Evolutionary conservation across 2,888 invertebrate genomes (phyloP).

Genomic region (Dasysyrphus tricinctus): DNA sequence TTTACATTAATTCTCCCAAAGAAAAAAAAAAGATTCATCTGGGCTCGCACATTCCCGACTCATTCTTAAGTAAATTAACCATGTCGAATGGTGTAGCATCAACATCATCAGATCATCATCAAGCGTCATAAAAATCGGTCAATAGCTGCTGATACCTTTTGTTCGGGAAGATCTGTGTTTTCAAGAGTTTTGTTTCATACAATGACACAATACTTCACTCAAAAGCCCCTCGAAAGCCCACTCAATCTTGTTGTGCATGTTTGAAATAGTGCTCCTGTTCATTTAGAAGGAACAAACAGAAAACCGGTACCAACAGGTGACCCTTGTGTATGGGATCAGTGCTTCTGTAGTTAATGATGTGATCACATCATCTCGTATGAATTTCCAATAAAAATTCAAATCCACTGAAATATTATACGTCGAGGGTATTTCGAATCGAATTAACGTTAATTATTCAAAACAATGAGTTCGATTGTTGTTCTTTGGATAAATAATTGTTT

Average conservation of each 20-base stretch:
- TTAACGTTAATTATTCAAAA: constrained; percentile 69
- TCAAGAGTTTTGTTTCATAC: constrained; percentile 4
- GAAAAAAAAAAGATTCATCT: constrained; percentile 15
- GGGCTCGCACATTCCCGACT: constrained; percentile 4
- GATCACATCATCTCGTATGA: constrained; percentile 59
- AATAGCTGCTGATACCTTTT: constrained; percentile 60
- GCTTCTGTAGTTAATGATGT: constrained; percentile 59
- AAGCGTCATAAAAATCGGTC: constrained; percentile 73
- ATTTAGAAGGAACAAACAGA: background rate
- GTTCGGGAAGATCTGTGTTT: constrained; percentile 45
- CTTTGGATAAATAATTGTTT: constrained; percentile 42
- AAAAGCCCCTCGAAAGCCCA: constrained; percentile 22
- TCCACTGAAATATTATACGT: constrained; percentile 16
- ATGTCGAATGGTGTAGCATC: constrained; percentile 68
- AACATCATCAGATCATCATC: constrained; percentile 70
- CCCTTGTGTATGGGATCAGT: constrained; percentile 49
- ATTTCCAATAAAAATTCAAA: constrained; percentile 69
- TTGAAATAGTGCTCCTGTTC: constrained; percentile 54
- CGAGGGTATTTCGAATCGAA: constrained; percentile 52
- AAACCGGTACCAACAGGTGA: constrained; percentile 47
- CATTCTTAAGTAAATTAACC: constrained; percentile 71
- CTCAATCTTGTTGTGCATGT: constrained; percentile 27
- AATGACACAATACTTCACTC: constrained; percentile 11
- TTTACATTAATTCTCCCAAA: constrained; percentile 29
- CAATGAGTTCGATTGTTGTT: constrained; percentile 61